phyloP scores from a whole-genome alignment of 1,140 invertebrate species.

The Trichonephila clavipes region DNA sequence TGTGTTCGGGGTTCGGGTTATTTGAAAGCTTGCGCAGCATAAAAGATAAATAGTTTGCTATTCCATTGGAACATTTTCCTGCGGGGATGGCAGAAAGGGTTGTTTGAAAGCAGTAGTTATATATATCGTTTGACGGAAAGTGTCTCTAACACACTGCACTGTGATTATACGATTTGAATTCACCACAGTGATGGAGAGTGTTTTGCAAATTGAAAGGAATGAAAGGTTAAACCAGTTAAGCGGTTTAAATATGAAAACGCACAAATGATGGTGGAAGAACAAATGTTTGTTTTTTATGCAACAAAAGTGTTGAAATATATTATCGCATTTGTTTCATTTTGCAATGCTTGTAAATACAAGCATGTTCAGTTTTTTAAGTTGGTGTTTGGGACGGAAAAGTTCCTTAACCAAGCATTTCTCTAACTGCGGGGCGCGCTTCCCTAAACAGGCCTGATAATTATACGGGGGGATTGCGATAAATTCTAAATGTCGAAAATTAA shows the following conservation, averaged over 20 bases:
- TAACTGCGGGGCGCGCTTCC: no score
- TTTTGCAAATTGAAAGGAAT: not conserved
- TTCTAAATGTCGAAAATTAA: no score
- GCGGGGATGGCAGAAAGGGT: not conserved
- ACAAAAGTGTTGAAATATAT: no score
- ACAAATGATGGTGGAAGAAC: no score
- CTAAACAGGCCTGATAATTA: no score
- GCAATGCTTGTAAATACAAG: no score
- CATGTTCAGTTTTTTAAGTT: no score
- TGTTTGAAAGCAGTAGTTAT: not conserved
- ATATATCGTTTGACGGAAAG: constrained; percentile 13
- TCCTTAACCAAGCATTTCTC: no score
- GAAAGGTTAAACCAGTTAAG: not conserved
- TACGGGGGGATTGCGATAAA: no score
- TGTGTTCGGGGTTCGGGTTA: constrained; percentile 7
- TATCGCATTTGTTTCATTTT: no score
- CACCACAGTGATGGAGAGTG: not conserved
- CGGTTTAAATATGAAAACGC: not conserved
- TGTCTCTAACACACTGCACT: constrained; percentile 13
- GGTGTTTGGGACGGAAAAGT: no score
- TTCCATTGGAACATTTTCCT: not conserved
- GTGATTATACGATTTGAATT: constrained; percentile 8
- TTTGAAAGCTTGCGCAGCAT: not conserved
- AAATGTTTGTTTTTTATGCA: no score
- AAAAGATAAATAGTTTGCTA: constrained; percentile 21